These are phyloP conservation scores for Meiosimyza decipiens DNA, from an alignment of 2,888 invertebrate genomes.

Conservation along the genomic window DNA sequence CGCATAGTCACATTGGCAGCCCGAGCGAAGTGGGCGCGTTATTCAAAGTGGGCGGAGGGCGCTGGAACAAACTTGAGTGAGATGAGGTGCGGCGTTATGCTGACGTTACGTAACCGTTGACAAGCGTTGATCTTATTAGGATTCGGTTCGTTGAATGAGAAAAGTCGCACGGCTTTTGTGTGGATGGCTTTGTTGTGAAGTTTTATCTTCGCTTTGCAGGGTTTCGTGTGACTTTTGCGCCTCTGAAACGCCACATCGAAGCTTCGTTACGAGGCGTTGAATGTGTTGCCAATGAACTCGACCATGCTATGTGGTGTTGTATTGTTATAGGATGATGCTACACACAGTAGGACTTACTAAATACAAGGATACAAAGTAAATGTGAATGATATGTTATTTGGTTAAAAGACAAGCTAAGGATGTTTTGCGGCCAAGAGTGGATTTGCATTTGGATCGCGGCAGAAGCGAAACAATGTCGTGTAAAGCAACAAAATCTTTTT, in stretches of 20 bases:
- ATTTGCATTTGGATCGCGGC: slow-evolving; percentile 51
- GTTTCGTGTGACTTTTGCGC: slow-evolving; percentile 19
- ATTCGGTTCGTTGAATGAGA: slow-evolving; percentile 59
- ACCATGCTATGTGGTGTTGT: not conserved
- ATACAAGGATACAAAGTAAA: not conserved
- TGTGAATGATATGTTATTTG: slow-evolving; percentile 32
- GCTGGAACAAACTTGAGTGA: not conserved
- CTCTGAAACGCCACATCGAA: not conserved
- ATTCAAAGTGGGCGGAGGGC: slow-evolving; percentile 23
- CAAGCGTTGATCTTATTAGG: slow-evolving; percentile 60
- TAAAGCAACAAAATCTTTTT: no score
- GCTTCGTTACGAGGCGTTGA: not conserved
- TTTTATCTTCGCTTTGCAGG: slow-evolving; percentile 40
- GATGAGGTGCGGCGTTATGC: not conserved
- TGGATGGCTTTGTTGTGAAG: slow-evolving; percentile 12
- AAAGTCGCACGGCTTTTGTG: slow-evolving; percentile 49
- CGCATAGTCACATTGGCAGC: slow-evolving; percentile 1
- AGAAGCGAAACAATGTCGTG: not conserved
- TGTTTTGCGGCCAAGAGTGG: slow-evolving; percentile 48
- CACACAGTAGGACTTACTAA: slow-evolving; percentile 1
- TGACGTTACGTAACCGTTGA: slow-evolving; percentile 22
- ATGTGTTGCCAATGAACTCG: not conserved
- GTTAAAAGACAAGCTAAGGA: slow-evolving; percentile 39
- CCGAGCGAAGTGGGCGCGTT: not conserved
- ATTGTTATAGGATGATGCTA: not conserved